A percentile compares a stretch with the other conserved stretches of the same genome.
phyloP scores from a whole-genome alignment of 2,113 vertebrate species.

The Sapayoa aenigma region DNA sequence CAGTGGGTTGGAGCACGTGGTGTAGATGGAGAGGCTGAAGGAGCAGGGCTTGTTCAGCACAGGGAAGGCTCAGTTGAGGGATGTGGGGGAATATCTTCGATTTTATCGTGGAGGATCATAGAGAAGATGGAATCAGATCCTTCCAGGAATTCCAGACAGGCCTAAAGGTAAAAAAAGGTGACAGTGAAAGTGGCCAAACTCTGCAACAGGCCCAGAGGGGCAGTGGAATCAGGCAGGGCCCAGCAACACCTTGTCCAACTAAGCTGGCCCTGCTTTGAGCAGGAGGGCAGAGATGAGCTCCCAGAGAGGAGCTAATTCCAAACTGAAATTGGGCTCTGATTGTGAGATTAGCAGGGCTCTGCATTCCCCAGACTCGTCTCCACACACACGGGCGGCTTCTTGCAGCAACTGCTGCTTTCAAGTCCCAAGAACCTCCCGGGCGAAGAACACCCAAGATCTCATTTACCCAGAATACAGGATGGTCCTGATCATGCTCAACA shows the following conservation, averaged over 20 bases:
- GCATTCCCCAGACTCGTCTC: background rate
- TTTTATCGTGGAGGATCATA: background rate
- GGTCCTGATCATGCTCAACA: conserved; percentile 20
- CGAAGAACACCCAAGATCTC: conserved; percentile 33
- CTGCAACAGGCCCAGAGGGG: background rate
- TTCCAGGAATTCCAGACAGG: background rate
- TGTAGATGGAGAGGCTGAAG: background rate
- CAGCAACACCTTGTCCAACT: background rate
- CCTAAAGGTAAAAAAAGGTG: background rate
- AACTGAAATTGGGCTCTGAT: background rate
- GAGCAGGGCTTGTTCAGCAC: background rate
- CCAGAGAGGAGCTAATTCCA: background rate
- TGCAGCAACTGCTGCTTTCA: conserved; percentile 16
- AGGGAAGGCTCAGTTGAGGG: background rate
- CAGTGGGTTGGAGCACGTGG: background rate
- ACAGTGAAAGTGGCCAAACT: background rate
- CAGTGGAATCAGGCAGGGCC: background rate
- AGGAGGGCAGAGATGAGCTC: background rate
- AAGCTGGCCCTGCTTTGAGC: background rate
- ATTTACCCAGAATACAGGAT: conserved; percentile 9
- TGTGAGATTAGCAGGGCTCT: background rate
- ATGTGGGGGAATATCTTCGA: background rate
- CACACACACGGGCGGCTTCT: background rate
- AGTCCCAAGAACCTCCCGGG: background rate
- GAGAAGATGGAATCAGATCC: background rate